phyloP scores from a whole-genome alignment of 2,888 invertebrate genomes.

The Caenorhabditis sp. region DNA sequence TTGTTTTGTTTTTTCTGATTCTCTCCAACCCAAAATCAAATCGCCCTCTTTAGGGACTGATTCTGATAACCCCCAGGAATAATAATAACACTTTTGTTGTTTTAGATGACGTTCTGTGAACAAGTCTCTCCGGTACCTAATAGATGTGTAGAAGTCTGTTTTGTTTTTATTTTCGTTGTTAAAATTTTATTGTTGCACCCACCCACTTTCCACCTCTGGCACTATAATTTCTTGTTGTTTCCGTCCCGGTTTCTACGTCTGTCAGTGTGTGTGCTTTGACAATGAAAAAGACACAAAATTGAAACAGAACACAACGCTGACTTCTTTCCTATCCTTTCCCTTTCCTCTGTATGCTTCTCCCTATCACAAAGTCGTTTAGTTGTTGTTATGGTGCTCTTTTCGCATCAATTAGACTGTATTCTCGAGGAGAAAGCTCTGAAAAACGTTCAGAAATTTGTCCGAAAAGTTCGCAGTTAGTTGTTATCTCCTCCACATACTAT shows the following conservation, averaged over 20 bases:
- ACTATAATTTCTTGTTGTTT: neutral
- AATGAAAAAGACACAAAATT: neutral
- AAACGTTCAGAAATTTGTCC: too few relatives aligned
- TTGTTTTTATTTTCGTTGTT: neutral
- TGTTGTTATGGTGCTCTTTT: constrained; percentile 56
- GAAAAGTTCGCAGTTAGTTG: constrained; percentile 39
- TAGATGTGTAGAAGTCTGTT: constrained; percentile 18
- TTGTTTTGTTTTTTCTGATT: constrained; percentile 37
- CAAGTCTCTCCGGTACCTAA: constrained; percentile 9
- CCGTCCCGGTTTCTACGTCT: neutral
- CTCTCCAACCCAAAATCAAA: neutral
- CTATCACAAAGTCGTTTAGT: constrained; percentile 42
- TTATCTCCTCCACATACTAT: constrained; percentile 26
- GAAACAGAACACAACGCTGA: neutral
- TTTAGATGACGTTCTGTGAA: constrained; percentile 38
- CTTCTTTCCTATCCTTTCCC: constrained; percentile 25
- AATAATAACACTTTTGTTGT: constrained; percentile 45
- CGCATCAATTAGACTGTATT: constrained; percentile 42
- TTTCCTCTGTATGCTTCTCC: constrained; percentile 35
- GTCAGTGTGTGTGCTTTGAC: neutral
- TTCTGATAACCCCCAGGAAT: constrained; percentile 35
- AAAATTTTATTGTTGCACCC: constrained; percentile 18
- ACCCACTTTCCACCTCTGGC: neutral
- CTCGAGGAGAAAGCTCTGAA: too few relatives aligned
- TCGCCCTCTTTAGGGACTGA: neutral